Base-by-base conservation (phyloP, 2,113 vertebrate genomes). In the Myotis yumanensis region DNA sequence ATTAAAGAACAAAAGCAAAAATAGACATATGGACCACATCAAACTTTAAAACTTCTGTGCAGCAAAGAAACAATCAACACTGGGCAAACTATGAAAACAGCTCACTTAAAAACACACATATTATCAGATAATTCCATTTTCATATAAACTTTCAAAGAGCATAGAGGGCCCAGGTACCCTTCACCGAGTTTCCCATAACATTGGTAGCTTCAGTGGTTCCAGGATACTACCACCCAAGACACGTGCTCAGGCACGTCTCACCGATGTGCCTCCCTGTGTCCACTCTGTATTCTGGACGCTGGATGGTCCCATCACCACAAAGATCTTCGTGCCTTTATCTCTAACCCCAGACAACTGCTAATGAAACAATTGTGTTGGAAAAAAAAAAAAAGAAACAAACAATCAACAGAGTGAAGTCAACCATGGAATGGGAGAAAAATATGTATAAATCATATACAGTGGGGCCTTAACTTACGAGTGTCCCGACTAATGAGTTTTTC, bases 1-100 rank as follows among this genome's bases (percentile, higher is more conserved):
- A 85, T 89, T 54, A 91, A 96, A 94, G 69, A 88, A 71, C 30
- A 89, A 80, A 76, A 89, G 32, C 73, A 89, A 80, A 95, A 82
- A 43, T 0, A 75, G 82, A 85, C 15, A 83, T 76, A 88, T 54
- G 71, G 14, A 88, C 52, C 32, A 68, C 3, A 64, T 46, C 64
- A 94, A 76, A 57, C 16, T 82, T 81, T 68, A 84, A 84, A 88
- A 95, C n/a, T 17, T 90, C 40, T 59, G 20, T 30, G 11, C 40
- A 81, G 54, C 48, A 93, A 81, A 66, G 30, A 54, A 79, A 84
- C n/a, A 81, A 46, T 46, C 46, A 43, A 43, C 43, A 43, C 3
- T 3, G 59, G 37, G 37, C 28, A 20, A 59, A 52, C 72, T 51
- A 48, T 32, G 18, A 14, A 52, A 25, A 15, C 16, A 14, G 76